Conservation (phyloP, 2,797 vertebrate genomes). For the Todus mexicanus region DNA sequence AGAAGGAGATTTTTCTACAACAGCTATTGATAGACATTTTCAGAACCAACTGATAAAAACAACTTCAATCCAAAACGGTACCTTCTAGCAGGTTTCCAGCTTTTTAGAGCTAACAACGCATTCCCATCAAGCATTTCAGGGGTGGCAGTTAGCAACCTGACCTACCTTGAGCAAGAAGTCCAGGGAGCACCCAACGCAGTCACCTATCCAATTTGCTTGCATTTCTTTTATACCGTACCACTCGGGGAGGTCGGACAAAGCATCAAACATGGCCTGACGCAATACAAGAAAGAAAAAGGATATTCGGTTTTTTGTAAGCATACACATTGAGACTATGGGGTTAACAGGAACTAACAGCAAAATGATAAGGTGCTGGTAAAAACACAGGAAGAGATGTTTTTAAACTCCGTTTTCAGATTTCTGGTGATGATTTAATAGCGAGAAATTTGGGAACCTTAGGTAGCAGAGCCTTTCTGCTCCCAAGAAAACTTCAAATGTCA, state of each 20-base stretch:
- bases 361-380: neutral
- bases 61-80: neutral
- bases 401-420: neutral
- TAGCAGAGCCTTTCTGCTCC: neutral
- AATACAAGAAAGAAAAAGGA: neutral
- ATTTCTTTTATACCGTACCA: conserved; percentile 97
- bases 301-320: neutral
- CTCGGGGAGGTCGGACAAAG: conserved; percentile 87
- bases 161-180: conserved; percentile 89
- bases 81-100: neutral
- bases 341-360: neutral
- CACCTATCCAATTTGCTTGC: conserved; percentile 98
- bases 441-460: neutral
- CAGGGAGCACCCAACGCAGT: conserved; percentile 90
- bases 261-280: conserved; percentile 86
- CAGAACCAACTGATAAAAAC: neutral
- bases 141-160: neutral
- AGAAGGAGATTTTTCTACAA: neutral
- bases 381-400: neutral
- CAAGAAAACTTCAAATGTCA: neutral
- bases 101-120: neutral
- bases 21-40: neutral
- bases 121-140: neutral
- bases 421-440: neutral
- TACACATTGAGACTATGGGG: neutral